Base-by-base conservation (phyloP, 2,888 invertebrate species). In the Scaptodrosophila latifasciaeformis region DNA sequence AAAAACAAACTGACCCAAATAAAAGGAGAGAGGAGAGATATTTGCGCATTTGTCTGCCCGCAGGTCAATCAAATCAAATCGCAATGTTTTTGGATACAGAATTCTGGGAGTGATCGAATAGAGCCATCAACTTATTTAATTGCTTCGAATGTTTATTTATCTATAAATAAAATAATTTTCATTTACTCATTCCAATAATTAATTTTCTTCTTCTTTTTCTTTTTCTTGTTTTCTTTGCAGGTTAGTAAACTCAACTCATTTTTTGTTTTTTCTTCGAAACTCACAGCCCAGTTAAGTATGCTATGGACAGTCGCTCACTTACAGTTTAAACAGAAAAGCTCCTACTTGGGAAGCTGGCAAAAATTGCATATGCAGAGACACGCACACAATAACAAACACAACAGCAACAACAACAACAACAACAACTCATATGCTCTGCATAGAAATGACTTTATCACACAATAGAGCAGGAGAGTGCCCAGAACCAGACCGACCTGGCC, bases 311-410 rank as follows among this genome's bases (percentile, higher is more conserved):
- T n/a, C n/a, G n/a, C n/a, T n/a, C n/a, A n/a, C n/a, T n/a, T n/a
- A 59, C 62, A 49, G 12, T n/a, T 31, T 31, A n/a, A 24, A 5
- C 24, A 24, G 24, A 24, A 24, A 24, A 24, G 3, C 24, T 24
- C 4, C 24, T 24, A 24, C 24, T 18, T 10, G 39, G 5, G 10
- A 9, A 18, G 19, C 39, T 2, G 10, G 19, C 40, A 4, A 40
- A 66, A 62, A 62, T 54, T 53, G 49, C 49, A 37, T 49, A 42
- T 48, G 45, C 31, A 56, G 56, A 56, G 49, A 45, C 40, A 39
- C 10, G 15, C 17, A 39, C 19, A 18, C 21, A n/a, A 9, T 10
- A 12, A 15, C 35, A 35, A 3, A 9, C 17, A 35, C 35, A 17
- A 12, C 35, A 35, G 4, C 35, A 35, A 3, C 35, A 15, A 10